These are phyloP conservation scores for Cygnus atratus DNA, from an alignment of 2,113 vertebrate genomes.

Conservation along the genomic window DNA sequence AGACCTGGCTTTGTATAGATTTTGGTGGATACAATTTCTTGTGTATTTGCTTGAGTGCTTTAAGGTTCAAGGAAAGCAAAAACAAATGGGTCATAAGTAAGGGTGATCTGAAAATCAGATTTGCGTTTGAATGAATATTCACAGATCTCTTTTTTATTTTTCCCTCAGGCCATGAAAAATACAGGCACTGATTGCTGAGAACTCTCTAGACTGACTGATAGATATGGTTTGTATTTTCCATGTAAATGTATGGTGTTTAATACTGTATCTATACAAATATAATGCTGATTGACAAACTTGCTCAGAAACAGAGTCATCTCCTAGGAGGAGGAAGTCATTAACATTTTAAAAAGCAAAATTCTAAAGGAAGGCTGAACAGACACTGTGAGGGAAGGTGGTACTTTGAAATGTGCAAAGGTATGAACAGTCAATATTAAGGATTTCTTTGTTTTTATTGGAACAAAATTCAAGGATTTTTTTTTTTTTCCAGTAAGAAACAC, in stretches of 20 bases:
- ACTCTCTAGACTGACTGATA: slow-evolving; percentile 24
- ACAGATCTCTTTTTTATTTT: slow-evolving; percentile 19
- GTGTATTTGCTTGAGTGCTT: not conserved
- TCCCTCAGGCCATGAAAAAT: slow-evolving; percentile 30
- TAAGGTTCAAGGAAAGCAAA: not conserved
- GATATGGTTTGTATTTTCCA: slow-evolving; percentile 62
- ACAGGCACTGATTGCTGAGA: slow-evolving; percentile 10
- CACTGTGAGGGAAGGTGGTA: slow-evolving; percentile 11
- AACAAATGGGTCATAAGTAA: slow-evolving; percentile 40
- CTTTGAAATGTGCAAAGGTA: slow-evolving; percentile 53
- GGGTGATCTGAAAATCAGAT: slow-evolving; percentile 46
- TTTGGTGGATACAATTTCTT: not conserved
- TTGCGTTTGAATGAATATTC: slow-evolving; percentile 63
- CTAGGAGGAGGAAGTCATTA: slow-evolving; percentile 46
- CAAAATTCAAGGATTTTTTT: slow-evolving; percentile 42
- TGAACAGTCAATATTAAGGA: slow-evolving; percentile 46
- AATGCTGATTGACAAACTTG: slow-evolving; percentile 66
- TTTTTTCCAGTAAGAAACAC: not conserved
- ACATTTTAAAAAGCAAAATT: slow-evolving; percentile 62
- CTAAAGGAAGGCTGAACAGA: slow-evolving; percentile 34
- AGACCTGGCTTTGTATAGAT: not conserved
- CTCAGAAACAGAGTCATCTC: slow-evolving; percentile 37
- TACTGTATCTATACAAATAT: slow-evolving; percentile 55
- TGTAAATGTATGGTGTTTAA: slow-evolving; percentile 52
- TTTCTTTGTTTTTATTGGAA: slow-evolving; percentile 59